Evolutionary conservation across 1,140 invertebrate species (phyloP).

Genomic region (Drosophila busckii): DNA sequence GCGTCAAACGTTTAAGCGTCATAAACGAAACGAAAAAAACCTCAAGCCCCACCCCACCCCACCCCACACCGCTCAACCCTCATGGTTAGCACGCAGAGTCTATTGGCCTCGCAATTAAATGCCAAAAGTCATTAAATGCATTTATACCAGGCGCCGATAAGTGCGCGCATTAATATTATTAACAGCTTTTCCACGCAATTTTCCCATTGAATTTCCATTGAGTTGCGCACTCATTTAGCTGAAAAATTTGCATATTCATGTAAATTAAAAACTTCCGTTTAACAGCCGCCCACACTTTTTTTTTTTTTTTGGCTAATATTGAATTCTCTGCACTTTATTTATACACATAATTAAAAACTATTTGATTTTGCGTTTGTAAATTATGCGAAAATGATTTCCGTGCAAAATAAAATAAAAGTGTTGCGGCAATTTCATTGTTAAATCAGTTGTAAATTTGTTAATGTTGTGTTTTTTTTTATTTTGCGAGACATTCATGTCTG

Average conservation of each 20-base stretch:
- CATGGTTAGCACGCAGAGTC: not conserved
- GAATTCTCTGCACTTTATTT: conserved; percentile 27
- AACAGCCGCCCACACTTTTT: conserved; percentile 21
- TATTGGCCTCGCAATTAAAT: conserved; percentile 47
- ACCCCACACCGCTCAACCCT: not conserved
- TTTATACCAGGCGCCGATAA: conserved; percentile 42
- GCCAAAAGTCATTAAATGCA: conserved; percentile 40
- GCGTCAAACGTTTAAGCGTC: conserved; percentile 61
- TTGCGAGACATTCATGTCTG: conserved; percentile 22
- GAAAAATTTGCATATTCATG: conserved; percentile 61
- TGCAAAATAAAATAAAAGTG: conserved; percentile 22
- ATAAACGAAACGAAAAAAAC: no score
- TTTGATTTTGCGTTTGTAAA: conserved; percentile 35
- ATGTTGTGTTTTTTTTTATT: conserved; percentile 25
- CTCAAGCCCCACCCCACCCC: not conserved
- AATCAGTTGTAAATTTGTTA: conserved; percentile 67
- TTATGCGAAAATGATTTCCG: conserved; percentile 50
- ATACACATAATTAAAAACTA: conserved; percentile 63
- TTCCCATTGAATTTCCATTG: conserved; percentile 45
- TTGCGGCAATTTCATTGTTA: conserved; percentile 57
- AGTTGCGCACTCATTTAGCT: conserved; percentile 40
- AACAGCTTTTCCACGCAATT: conserved; percentile 27
- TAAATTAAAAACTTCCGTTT: conserved; percentile 67
- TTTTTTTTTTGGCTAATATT: conserved; percentile 15
- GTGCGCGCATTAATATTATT: conserved; percentile 14